Percentiles rank a stretch among this genome's conserved stretches.
Evolutionary conservation across 1,140 invertebrate genomes (phyloP).

Genomic region (Temnothorax nylanderi): DNA sequence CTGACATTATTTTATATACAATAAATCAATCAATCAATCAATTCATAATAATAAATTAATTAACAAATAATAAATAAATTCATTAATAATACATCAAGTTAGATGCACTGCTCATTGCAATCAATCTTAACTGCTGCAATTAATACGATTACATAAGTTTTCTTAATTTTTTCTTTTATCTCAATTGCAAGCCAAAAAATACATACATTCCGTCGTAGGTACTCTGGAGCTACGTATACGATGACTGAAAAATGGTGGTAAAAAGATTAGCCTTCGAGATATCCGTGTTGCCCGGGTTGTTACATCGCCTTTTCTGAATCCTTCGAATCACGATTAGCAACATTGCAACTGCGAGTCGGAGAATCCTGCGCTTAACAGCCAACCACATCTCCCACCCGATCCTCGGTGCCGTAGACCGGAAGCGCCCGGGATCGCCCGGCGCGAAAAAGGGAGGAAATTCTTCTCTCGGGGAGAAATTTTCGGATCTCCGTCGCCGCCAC

Average conservation of each 20-base stretch:
- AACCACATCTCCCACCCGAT: conserved; percentile 21
- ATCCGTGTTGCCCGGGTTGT: not conserved
- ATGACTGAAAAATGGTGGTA: not conserved
- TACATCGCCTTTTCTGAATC: conserved; percentile 18
- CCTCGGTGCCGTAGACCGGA: conserved; percentile 26
- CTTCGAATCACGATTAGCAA: conserved; percentile 25
- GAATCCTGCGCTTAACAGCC: not conserved
- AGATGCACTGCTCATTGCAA: not conserved
- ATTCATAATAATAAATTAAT: no score
- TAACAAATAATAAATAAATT: not conserved
- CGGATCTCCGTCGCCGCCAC: conserved; percentile 12
- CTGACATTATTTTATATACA: not conserved
- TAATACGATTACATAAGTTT: not conserved
- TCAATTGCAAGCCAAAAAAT: not conserved
- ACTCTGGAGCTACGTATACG: not conserved
- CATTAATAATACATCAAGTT: not conserved
- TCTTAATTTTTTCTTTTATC: not conserved
- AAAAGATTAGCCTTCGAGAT: not conserved
- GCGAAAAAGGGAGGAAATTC: conserved; percentile 44
- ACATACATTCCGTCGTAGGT: not conserved
- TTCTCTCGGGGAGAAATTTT: conserved; percentile 53
- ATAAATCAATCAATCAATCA: not conserved
- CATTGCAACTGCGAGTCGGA: not conserved
- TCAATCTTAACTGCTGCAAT: not conserved
- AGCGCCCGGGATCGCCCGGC: not conserved